phyloP scores from a whole-genome alignment of 1,140 invertebrate genomes.

The Neuroterus valhalla region DNA sequence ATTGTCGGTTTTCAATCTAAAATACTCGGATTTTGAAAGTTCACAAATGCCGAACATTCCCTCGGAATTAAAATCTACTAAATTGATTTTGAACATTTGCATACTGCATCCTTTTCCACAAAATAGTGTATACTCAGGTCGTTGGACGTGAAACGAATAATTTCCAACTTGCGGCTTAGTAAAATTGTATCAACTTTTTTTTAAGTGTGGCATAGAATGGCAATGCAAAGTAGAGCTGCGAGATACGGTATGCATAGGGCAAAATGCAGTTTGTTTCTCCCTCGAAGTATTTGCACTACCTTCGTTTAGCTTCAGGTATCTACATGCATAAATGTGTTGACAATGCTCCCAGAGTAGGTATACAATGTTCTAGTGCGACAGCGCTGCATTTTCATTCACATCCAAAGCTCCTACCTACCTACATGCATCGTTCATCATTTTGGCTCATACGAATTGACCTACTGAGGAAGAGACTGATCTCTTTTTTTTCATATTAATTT shows the following conservation, averaged over 20 bases:
- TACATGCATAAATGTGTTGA: slow-evolving; percentile 17
- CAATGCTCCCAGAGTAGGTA: slow-evolving; percentile 11
- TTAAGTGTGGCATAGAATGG: background rate
- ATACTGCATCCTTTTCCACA: too few relatives aligned
- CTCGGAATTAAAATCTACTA: too few relatives aligned
- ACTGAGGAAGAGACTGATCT: background rate
- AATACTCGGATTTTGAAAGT: too few relatives aligned
- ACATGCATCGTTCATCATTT: slow-evolving; percentile 15
- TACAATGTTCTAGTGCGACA: background rate
- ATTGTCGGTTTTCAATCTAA: too few relatives aligned
- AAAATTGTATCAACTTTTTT: too few relatives aligned
- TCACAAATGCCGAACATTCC: too few relatives aligned
- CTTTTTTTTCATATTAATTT: slow-evolving; percentile 3
- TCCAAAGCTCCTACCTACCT: background rate
- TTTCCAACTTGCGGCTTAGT: background rate
- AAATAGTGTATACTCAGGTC: too few relatives aligned
- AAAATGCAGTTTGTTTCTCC: slow-evolving; percentile 20
- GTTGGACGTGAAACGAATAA: too few relatives aligned
- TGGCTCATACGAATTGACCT: slow-evolving; percentile 5
- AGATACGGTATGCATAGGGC: background rate
- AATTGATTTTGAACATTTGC: too few relatives aligned
- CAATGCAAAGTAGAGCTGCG: slow-evolving; percentile 18
- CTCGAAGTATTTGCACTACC: slow-evolving; percentile 5
- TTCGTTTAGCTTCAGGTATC: slow-evolving; percentile 19
- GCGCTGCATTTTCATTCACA: slow-evolving; percentile 6